Evolutionary conservation across 2,797 vertebrate genomes (phyloP).

Genomic region (Labeo calbasu): DNA sequence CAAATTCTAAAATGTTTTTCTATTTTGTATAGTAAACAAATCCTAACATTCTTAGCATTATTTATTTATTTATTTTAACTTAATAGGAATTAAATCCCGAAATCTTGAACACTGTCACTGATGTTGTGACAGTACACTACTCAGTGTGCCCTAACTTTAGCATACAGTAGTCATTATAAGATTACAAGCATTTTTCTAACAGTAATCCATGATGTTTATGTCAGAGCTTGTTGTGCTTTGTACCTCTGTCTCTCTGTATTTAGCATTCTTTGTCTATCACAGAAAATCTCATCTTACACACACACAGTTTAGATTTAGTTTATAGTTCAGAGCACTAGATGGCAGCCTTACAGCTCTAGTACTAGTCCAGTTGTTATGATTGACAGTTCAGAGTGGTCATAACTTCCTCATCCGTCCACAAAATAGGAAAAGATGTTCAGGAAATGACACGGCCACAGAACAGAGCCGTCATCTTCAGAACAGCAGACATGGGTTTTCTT

Average conservation of each 20-base stretch:
- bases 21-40: no score
- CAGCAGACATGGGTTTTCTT: neutral
- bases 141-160: neutral
- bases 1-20: no score
- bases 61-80: neutral
- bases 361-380: conserved; percentile 3
- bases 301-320: neutral
- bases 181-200: neutral
- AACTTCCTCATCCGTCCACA: conserved; percentile 11
- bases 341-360: conserved; percentile 67
- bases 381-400: conserved; percentile 36
- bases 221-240: neutral
- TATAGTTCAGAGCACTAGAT: conserved; percentile 66
- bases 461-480: conserved; percentile 2
- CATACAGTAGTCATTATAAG: neutral
- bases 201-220: neutral
- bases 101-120: neutral
- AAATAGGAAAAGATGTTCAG: conserved; percentile 33
- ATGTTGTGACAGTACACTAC: neutral
- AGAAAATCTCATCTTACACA: neutral
- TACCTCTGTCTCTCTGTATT: neutral
- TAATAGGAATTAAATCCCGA: neutral
- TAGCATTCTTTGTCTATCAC: neutral
- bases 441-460: conserved; percentile 39
- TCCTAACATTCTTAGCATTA: no score